These are phyloP conservation scores for Scaptomyza reducta DNA, from an alignment of 2,888 invertebrate species.

Conservation along the genomic window DNA sequence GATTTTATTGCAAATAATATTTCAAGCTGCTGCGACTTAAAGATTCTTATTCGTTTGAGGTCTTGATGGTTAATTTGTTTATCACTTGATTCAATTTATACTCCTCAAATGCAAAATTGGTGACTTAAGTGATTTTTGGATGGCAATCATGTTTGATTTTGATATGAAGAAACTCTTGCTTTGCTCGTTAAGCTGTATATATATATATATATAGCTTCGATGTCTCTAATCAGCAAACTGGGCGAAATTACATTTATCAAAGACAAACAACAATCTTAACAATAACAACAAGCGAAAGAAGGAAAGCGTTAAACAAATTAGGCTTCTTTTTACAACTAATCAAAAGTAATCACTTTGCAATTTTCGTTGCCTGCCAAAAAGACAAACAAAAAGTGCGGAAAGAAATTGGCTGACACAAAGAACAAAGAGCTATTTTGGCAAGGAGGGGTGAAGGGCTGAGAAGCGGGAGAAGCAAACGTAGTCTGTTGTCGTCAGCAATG, in stretches of 20 bases:
- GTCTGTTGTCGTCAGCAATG: constrained; percentile 34
- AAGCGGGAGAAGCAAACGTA: background rate
- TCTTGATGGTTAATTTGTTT: background rate
- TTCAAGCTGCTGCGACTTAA: background rate
- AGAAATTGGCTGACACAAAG: constrained; percentile 67
- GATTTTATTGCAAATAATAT: background rate
- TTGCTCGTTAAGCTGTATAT: constrained; percentile 56
- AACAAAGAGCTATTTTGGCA: constrained; percentile 49
- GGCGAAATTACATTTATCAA: constrained; percentile 71
- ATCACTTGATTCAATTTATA: background rate
- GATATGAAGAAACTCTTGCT: constrained; percentile 15
- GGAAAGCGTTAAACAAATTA: constrained; percentile 70
- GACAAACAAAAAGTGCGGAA: constrained; percentile 74
- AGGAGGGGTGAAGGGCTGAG: background rate
- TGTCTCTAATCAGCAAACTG: constrained; percentile 69
- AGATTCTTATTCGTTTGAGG: background rate
- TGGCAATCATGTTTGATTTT: constrained; percentile 10
- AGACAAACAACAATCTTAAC: constrained; percentile 41
- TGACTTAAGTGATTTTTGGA: background rate
- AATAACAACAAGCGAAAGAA: constrained; percentile 4
- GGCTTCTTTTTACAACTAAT: constrained; percentile 79
- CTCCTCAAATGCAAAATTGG: background rate
- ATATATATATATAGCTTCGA: constrained; percentile 43
- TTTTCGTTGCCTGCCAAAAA: constrained; percentile 63
- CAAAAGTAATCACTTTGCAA: constrained; percentile 81